Evolutionary conservation across 2,888 invertebrate genomes (phyloP).

Genomic region (Sinotaia quadrata): DNA sequence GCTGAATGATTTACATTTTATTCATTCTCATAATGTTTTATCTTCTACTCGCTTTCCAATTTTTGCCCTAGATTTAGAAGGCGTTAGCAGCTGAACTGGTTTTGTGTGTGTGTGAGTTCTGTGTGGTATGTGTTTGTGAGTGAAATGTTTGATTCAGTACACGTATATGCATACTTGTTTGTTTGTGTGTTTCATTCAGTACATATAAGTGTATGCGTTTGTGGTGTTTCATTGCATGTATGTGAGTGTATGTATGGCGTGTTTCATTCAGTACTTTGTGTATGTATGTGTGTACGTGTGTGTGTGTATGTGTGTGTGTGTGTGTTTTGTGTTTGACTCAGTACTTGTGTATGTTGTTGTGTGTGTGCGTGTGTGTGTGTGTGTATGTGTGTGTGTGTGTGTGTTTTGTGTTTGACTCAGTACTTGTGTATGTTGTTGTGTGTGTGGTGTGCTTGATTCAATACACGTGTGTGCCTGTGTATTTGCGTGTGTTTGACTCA

Average conservation of each 20-base stretch:
- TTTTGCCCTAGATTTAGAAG: too few species aligned
- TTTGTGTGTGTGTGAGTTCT: neutral
- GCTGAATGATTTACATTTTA: too few species aligned
- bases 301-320: neutral
- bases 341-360: neutral
- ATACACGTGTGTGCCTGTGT: too few species aligned
- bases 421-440: neutral
- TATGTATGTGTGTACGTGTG: neutral
- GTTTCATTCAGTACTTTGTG: neutral
- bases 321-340: neutral
- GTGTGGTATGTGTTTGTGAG: neutral
- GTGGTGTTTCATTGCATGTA: neutral
- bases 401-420: neutral
- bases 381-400: constrained; percentile 7
- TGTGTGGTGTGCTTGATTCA: neutral
- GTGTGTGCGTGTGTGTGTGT: constrained; percentile 10
- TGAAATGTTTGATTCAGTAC: neutral
- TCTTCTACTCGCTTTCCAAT: too few species aligned
- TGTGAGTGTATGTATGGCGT: neutral
- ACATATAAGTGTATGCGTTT: neutral
- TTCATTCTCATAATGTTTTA: too few species aligned
- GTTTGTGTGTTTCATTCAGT: neutral
- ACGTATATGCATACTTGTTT: neutral
- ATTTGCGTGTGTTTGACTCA: too few species aligned
- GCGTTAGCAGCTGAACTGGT: neutral